Conservation (phyloP, 2,113 vertebrate species). For the Atlantisia rogersi region DNA sequence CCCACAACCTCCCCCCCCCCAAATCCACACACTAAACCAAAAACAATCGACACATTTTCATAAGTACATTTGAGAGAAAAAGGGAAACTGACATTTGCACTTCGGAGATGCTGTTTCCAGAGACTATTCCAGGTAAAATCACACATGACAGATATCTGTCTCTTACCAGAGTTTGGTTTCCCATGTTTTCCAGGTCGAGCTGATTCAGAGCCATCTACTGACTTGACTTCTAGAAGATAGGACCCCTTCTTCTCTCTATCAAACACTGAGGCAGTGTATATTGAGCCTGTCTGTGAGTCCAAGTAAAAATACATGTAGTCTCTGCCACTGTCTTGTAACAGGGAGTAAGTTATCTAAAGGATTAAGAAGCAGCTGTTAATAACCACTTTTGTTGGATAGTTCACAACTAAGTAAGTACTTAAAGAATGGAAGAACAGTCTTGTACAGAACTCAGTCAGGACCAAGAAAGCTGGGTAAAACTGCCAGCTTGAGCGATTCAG, state of each 20-base stretch:
- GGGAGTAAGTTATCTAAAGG: conserved; percentile 84
- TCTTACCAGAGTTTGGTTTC: conserved; percentile 87
- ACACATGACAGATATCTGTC: neutral
- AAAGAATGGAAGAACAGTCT: neutral
- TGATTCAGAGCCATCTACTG: conserved; percentile 86
- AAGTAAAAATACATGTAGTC: conserved; percentile 85
- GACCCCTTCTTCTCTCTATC: conserved; percentile 88
- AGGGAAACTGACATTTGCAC: neutral
- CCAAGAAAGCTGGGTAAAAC: neutral
- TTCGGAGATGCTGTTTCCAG: neutral
- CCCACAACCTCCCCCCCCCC: too few species aligned
- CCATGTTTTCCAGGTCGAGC: conserved; percentile 86
- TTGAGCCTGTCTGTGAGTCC: conserved; percentile 82
- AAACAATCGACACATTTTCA: neutral
- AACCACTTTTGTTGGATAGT: neutral
- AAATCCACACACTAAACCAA: neutral
- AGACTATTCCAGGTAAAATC: neutral
- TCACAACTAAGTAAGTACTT: neutral
- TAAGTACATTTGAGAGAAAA: neutral
- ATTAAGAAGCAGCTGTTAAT: neutral
- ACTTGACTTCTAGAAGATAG: conserved; percentile 88
- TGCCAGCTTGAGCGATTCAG: neutral
- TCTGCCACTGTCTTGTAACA: conserved; percentile 84
- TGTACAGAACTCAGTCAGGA: neutral
- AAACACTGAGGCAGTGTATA: conserved; percentile 85